Evolutionary conservation across 1,140 invertebrate species (phyloP).

Genomic region (Camponotus floridanus): DNA sequence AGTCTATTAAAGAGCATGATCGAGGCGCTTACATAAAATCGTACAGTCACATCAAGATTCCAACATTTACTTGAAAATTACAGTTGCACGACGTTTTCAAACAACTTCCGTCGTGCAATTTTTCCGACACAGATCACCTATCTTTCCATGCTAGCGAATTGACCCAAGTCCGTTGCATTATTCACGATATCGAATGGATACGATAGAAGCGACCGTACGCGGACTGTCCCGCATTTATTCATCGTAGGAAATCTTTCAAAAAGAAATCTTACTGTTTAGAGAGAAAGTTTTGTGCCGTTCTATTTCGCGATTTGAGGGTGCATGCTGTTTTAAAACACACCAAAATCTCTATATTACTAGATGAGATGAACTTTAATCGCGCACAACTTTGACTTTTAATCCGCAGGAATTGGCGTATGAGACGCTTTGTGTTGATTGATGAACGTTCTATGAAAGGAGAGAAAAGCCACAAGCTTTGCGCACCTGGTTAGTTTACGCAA

Average conservation of each 20-base stretch:
- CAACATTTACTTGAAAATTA: conserved; percentile 6
- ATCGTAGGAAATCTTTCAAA: conserved; percentile 51
- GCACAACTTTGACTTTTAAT: conserved; percentile 51
- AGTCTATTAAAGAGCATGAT: neutral
- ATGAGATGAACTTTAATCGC: conserved; percentile 3
- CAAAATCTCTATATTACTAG: neutral
- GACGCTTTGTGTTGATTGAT: conserved; percentile 44
- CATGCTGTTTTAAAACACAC: neutral
- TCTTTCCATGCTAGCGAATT: conserved; percentile 48
- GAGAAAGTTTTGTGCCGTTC: conserved; percentile 6
- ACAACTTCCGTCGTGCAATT: conserved; percentile 24
- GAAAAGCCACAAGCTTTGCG: conserved; percentile 2
- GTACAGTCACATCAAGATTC: neutral
- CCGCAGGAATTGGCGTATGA: neutral
- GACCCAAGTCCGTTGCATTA: conserved; percentile 62
- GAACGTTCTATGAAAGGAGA: conserved; percentile 10
- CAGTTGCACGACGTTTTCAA: conserved; percentile 18
- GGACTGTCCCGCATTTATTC: conserved; percentile 26
- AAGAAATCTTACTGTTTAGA: conserved; percentile 27
- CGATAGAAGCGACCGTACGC: conserved; percentile 28
- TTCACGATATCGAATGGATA: conserved; percentile 56
- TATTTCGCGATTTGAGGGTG: conserved; percentile 9
- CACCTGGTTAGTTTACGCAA: neutral
- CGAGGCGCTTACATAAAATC: neutral
- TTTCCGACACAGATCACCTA: conserved; percentile 53